phyloP scores from a whole-genome alignment of 2,888 invertebrate species.

The Hecatera dysodea region DNA sequence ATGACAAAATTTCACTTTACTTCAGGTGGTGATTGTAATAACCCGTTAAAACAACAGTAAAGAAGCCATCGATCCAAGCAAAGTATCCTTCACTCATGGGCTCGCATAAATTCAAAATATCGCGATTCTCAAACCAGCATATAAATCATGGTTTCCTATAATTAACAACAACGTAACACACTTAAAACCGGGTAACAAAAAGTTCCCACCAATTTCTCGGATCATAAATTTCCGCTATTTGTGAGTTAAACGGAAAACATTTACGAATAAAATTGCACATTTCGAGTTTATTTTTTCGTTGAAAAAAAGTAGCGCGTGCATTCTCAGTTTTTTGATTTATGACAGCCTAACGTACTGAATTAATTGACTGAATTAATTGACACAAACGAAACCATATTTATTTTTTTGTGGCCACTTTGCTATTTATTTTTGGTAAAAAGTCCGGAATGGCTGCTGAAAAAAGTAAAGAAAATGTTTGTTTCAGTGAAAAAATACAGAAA shows the following conservation, averaged over 20 bases:
- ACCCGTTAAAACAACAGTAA: too few relatives aligned
- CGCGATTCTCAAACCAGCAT: conserved; percentile 10
- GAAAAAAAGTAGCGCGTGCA: conserved; percentile 46
- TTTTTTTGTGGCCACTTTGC: conserved; percentile 49
- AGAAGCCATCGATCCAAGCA: too few relatives aligned
- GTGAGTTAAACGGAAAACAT: conserved; percentile 76
- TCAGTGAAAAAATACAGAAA: conserved; percentile 43
- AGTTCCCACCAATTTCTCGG: conserved; percentile 56
- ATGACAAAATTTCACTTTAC: too few relatives aligned
- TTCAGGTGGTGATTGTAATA: too few relatives aligned
- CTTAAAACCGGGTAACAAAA: conserved; percentile 53
- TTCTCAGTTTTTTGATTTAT: conserved; percentile 61
- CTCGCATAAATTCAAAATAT: background rate
- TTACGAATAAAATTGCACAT: conserved; percentile 68
- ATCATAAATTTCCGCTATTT: conserved; percentile 71
- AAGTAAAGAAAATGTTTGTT: conserved; percentile 54
- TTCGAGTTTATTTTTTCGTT: conserved; percentile 49
- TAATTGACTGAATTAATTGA: conserved; percentile 63
- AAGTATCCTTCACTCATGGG: background rate
- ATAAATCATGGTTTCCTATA: conserved; percentile 30
- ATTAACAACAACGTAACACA: conserved; percentile 44
- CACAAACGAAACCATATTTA: conserved; percentile 58
- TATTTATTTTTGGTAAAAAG: conserved; percentile 56
- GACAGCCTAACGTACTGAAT: conserved; percentile 57
- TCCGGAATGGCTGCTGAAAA: conserved; percentile 28